Conservation (phyloP, 2,888 invertebrate species). For the Microchrysa polita region DNA sequence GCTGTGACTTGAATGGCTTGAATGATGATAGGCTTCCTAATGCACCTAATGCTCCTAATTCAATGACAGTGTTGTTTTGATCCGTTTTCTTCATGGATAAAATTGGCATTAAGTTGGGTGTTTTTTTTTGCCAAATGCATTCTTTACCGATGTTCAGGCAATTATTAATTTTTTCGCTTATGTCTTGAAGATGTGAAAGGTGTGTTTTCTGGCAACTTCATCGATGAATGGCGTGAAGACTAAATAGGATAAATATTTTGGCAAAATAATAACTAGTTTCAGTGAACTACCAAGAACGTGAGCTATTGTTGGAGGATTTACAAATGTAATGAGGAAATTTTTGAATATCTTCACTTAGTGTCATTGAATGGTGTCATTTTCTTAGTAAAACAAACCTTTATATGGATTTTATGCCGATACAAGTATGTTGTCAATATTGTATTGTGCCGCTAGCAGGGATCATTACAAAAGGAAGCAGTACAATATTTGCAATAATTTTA, state of each 20-base stretch:
- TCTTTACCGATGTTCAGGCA: neutral
- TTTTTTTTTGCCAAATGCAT: neutral
- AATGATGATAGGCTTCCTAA: constrained; percentile 21
- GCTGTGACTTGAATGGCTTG: neutral
- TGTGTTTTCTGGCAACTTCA: neutral
- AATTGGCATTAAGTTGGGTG: constrained; percentile 19
- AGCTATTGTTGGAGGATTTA: no score
- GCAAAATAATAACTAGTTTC: neutral
- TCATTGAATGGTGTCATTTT: no score
- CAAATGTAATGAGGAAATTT: no score
- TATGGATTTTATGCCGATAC: no score
- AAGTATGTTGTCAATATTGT: no score
- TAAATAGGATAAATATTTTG: neutral
- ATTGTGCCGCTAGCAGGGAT: no score
- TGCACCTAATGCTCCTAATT: constrained; percentile 29
- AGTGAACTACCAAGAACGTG: no score
- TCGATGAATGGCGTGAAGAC: neutral
- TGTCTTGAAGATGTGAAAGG: neutral
- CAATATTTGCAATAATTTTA: no score
- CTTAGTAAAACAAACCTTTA: no score
- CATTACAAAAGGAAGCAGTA: no score
- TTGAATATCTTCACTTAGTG: no score
- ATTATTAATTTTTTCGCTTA: neutral
- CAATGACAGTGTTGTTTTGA: constrained; percentile 40
- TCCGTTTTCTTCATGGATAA: constrained; percentile 33